A percentile compares a stretch with the other conserved stretches of the same genome.
These are phyloP conservation scores for Anarrhichthys ocellatus DNA, from an alignment of 2,113 vertebrate species.

Conservation along the genomic window DNA sequence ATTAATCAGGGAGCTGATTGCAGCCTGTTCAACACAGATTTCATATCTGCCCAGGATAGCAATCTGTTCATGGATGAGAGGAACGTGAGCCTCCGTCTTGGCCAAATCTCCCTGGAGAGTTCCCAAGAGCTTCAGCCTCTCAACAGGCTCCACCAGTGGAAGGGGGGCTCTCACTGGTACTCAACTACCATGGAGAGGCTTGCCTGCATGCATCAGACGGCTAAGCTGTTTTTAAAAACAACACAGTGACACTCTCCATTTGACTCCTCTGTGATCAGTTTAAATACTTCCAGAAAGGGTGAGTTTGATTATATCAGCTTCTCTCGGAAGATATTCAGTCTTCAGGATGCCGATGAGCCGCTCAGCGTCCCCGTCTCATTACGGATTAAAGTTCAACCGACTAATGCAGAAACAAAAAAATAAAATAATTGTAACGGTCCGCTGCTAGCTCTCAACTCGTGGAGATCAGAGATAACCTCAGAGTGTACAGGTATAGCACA, in stretches of 20 bases:
- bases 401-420: not conserved
- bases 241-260: slow-evolving; percentile 32
- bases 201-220: slow-evolving; percentile 27
- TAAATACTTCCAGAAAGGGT: slow-evolving; percentile 1
- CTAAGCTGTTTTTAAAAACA: slow-evolving; percentile 31
- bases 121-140: slow-evolving; percentile 84
- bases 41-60: slow-evolving; percentile 85
- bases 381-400: not conserved
- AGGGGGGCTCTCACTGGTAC: slow-evolving; percentile 56
- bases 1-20: slow-evolving; percentile 65
- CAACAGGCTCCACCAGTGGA: slow-evolving; percentile 83
- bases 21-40: slow-evolving; percentile 75
- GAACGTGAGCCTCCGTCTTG: slow-evolving; percentile 81
- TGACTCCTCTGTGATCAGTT: slow-evolving; percentile 33
- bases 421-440: not conserved
- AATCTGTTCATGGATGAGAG: slow-evolving; percentile 87
- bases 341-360: not conserved
- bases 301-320: not conserved
- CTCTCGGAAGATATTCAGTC: slow-evolving; percentile 5
- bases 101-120: slow-evolving; percentile 82
- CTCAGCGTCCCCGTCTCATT: not conserved
- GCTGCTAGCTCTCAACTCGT: not conserved
- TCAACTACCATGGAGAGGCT: slow-evolving; percentile 27
- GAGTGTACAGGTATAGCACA: not conserved
- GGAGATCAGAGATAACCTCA: not conserved